A percentile compares a stretch with the other conserved stretches of the same genome.
phyloP scores from a whole-genome alignment of 2,797 vertebrate genomes.

The Helostoma temminkii region DNA sequence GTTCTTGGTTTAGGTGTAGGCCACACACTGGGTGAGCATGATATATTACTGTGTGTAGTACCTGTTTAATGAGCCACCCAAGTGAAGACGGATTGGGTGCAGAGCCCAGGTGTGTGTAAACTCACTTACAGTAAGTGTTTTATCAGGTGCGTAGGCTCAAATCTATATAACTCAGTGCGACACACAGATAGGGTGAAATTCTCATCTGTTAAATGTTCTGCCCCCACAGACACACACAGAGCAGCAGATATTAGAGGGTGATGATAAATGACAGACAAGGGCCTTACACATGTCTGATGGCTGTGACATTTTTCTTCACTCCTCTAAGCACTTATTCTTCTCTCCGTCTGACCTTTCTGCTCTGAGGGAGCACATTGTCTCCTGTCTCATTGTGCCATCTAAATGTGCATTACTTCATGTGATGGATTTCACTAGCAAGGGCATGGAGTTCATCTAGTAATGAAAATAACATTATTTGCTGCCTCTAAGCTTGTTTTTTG shows the following conservation, averaged over 20 bases:
- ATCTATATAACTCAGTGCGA: constrained; percentile 39
- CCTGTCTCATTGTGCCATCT: constrained; percentile 42
- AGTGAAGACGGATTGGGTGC: not conserved
- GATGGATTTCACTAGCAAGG: constrained; percentile 33
- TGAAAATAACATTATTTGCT: constrained; percentile 11
- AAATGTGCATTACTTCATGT: constrained; percentile 35
- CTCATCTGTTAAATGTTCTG: constrained; percentile 62
- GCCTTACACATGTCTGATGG: constrained; percentile 76
- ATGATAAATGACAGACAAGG: constrained; percentile 87
- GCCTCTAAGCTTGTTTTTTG: constrained; percentile 21
- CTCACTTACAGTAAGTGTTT: constrained; percentile 56
- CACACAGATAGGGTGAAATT: constrained; percentile 55
- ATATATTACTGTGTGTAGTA: not conserved
- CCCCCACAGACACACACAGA: constrained; percentile 26
- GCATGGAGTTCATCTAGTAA: constrained; percentile 35
- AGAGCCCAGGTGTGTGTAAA: constrained; percentile 16
- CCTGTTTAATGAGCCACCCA: constrained; percentile 38
- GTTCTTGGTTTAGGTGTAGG: not conserved
- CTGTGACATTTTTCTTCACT: constrained; percentile 64
- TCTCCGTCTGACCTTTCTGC: constrained; percentile 74
- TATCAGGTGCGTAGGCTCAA: constrained; percentile 68
- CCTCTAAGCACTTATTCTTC: constrained; percentile 55
- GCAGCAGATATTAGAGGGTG: constrained; percentile 86
- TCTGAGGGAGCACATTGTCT: constrained; percentile 63
- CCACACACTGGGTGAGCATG: constrained; percentile 34